Evolutionary conservation across 1,140 invertebrate species (phyloP).

Genomic region (Prorops nasuta): DNA sequence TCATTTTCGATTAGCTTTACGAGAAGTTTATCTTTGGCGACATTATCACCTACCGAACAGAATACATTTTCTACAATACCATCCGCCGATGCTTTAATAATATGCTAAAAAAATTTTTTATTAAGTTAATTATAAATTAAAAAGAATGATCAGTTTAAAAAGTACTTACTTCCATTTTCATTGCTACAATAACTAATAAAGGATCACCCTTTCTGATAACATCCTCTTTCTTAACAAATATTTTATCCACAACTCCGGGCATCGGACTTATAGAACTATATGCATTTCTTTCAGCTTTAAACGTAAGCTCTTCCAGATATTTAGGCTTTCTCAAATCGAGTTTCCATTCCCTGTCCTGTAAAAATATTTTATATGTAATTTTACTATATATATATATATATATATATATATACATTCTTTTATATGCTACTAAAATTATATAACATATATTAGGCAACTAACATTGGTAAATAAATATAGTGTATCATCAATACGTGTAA

Average conservation of each 20-base stretch:
- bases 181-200: slow-evolving; percentile 89
- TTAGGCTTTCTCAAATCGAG: slow-evolving; percentile 54
- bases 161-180: slow-evolving; percentile 95
- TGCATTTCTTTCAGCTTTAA: slow-evolving; percentile 22
- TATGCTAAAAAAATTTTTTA: slow-evolving; percentile 73
- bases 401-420: neutral
- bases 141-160: neutral
- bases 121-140: too few species aligned
- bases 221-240: slow-evolving; percentile 79
- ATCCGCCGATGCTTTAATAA: slow-evolving; percentile 77
- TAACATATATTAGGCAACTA: slow-evolving; percentile 24
- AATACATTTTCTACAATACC: slow-evolving; percentile 74
- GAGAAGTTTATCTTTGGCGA: slow-evolving; percentile 72
- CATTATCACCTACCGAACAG: slow-evolving; percentile 76
- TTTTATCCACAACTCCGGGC: slow-evolving; percentile 92
- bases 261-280: slow-evolving; percentile 82
- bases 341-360: slow-evolving; percentile 58
- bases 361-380: slow-evolving; percentile 14
- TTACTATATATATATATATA: too few species aligned
- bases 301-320: slow-evolving; percentile 52
- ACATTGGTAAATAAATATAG: slow-evolving; percentile 63
- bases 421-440: neutral
- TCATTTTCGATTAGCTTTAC: slow-evolving; percentile 54
- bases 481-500: slow-evolving; percentile 55
- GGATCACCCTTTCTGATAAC: slow-evolving; percentile 80